Base-by-base conservation (phyloP, 2,113 vertebrate genomes). In the Microcebus griseorufus region DNA sequence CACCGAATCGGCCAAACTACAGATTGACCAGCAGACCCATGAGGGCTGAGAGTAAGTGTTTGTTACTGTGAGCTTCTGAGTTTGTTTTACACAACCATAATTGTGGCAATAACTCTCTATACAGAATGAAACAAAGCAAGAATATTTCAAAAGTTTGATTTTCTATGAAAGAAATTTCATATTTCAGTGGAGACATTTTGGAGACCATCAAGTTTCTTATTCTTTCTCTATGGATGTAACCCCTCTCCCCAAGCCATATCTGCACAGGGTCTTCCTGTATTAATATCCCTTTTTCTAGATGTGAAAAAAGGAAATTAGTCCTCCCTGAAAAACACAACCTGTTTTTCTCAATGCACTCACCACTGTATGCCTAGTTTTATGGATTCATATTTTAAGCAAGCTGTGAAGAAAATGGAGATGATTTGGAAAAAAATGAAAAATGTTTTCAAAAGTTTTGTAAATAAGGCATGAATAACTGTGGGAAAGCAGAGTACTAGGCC, bases 381-480 rank as follows among this genome's bases (percentile, higher is more conserved):
- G 9, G 48, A 88, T 22, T 89, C 82, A 27, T 85, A 69, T 45
- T 97, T 96, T 82, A 96, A 85, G 79, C 69, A 84, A 92, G 76
- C 13, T 53, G 37, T 87, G 75, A 89, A 78, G 62, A 93, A 82
- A 91, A 27, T 72, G 22, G 34, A 58, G n/a, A 73, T 55, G n/a
- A 97, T 88, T 90, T 45, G 51, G 78, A 51, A 70, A 37, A 85
- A 88, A 65, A 84, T 81, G 34, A 64, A 51, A 88, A 90, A 53
- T 79, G n/a, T 48, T 89, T 53, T 37, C 48, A 55, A 94, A 97
- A 48, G 45, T 53, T 20, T 72, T 76, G 7, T 67, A 90, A 90
- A 51, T 55, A 84, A 97, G 45, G 14, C 23, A 65, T 42, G 32
- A 39, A 48, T 48, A 84, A 73, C 16, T 53, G 55, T 32, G 76